Evolutionary conservation across 1,140 invertebrate species (phyloP), one percentile per base, ranked within the genome.

Genomic region (Caenorhabditis briggsae): DNA sequence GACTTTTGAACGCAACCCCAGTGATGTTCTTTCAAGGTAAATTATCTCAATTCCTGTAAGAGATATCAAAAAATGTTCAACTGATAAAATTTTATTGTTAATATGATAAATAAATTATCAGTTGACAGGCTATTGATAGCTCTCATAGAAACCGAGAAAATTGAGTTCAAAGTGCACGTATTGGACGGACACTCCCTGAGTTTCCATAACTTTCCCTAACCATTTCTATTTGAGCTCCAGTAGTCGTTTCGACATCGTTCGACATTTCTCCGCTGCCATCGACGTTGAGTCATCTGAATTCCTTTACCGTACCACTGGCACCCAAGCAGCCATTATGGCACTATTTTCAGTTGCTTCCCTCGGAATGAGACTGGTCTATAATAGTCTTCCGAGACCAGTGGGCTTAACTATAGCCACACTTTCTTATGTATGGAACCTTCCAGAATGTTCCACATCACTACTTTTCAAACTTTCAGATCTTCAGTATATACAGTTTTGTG

Each of bases 221-320:
- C 6, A 25, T 50, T 78, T 53, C 23, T 11, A 23, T 78, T 78
- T 78, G 70, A 78, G 70, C 70, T 78, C 70, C 70, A 78, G 70
- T 78, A 78, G 70, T 18, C 70, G 70, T 46, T 78, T 78, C 70
- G 70, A 78, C n/a, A 78, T 78, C 53, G 70, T 78, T 78, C 70
- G 70, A 1, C 70, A 78, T 23, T 78, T 78, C 70, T n/a, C 70
- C 0, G 70, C 70, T 53, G 43, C 70, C 11, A n/a, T 78, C 70
- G 46, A 78, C 46, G 70, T 78, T 7, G 70, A 78, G 20, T 78
- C 70, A 5, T 78, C 70, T 5, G 70, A 78, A 16, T 78, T 78
- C 53, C 46, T 78, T 0, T 78, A 43, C 46, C 43, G 46, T 53
- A 78, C 70, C n/a, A 78, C 70, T 48, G 70, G 70, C 20, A 78